phyloP scores from a whole-genome alignment of 2,797 vertebrate species.

The Gallinago solitaria region DNA sequence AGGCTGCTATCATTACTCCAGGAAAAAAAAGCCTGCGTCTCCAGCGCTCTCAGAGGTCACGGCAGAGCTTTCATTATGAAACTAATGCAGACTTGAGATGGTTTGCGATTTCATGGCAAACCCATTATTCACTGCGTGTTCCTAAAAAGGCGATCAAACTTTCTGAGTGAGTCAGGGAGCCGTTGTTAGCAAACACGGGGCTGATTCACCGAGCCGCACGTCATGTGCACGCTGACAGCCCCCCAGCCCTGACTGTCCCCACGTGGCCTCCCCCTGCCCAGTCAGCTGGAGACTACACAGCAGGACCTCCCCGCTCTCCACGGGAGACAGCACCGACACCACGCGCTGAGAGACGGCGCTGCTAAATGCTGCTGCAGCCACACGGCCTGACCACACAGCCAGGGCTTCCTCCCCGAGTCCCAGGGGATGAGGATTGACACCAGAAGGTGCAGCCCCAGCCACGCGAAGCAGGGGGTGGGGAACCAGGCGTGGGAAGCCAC shows the following conservation, averaged over 20 bases:
- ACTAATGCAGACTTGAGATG: neutral
- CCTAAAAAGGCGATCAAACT: neutral
- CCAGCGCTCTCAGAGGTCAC: neutral
- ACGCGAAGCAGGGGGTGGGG: fast-evolving
- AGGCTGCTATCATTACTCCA: conserved; percentile 2
- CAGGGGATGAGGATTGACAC: neutral
- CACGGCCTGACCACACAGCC: neutral
- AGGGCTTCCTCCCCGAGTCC: neutral
- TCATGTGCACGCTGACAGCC: neutral
- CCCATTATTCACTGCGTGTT: neutral
- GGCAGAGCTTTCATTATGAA: neutral
- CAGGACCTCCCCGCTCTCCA: fast-evolving
- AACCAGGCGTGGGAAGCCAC: neutral
- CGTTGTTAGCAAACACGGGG: neutral
- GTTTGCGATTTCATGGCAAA: neutral
- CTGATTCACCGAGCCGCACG: neutral
- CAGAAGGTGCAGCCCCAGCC: neutral
- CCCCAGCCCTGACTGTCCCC: neutral
- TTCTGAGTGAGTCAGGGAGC: neutral
- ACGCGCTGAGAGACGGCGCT: neutral
- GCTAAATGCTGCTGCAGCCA: neutral
- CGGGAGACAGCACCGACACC: neutral
- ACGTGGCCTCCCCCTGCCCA: neutral
- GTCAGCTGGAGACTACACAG: neutral
- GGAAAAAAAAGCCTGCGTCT: neutral